These are phyloP conservation scores for Cygnus atratus DNA, from an alignment of 2,113 vertebrate species.

Conservation along the genomic window DNA sequence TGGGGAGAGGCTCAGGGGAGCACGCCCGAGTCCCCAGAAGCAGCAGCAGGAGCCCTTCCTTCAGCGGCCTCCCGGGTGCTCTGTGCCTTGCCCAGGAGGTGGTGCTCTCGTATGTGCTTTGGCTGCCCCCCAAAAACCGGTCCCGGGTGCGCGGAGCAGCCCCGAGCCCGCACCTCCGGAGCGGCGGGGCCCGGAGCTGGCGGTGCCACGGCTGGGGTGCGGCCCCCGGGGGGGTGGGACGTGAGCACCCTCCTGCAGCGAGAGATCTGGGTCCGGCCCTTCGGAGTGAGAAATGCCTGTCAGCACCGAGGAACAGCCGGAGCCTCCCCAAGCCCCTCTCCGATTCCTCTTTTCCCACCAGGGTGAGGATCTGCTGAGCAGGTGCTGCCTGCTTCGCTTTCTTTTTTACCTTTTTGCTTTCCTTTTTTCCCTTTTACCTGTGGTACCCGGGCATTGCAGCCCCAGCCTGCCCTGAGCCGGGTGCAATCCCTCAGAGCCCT, in stretches of 20 bases:
- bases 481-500: rapidly evolving
- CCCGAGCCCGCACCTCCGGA: not conserved
- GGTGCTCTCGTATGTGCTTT: conserved; percentile 35
- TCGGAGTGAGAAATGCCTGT: rapidly evolving
- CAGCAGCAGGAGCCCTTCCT: rapidly evolving
- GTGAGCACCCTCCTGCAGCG: not conserved
- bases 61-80: not conserved
- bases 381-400: not conserved
- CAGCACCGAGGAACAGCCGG: not conserved
- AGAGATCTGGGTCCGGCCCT: not conserved
- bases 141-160: rapidly evolving
- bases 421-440: not conserved
- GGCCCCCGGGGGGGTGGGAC: not conserved
- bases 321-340: not conserved
- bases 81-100: conserved; percentile 10
- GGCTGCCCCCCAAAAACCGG: not conserved
- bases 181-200: not conserved
- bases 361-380: not conserved
- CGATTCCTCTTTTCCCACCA: rapidly evolving
- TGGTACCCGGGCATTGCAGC: not conserved
- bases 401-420: no score
- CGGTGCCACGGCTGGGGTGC: not conserved
- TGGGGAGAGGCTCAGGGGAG: not conserved
- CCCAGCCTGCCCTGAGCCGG: rapidly evolving
- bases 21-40: not conserved